Evolutionary conservation across 2,113 vertebrate genomes (phyloP).

Genomic region (Vidua chalybeata): DNA sequence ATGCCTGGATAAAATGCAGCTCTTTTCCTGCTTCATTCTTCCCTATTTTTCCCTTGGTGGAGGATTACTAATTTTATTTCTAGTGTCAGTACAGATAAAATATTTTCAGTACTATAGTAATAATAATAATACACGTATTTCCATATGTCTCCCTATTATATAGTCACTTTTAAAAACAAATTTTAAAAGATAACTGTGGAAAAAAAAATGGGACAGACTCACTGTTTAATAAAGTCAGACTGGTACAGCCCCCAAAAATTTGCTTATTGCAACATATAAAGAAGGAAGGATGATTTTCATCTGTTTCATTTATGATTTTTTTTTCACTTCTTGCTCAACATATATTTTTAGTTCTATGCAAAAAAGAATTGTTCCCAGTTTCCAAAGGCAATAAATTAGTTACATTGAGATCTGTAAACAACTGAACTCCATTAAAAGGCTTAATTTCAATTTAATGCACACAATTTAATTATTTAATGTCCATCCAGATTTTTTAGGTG

Average conservation of each 20-base stretch:
- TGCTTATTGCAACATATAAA: neutral
- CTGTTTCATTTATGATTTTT: neutral
- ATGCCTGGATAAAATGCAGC: neutral
- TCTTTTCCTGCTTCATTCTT: neutral
- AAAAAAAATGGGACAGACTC: neutral
- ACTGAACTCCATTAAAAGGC: neutral
- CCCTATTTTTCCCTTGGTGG: neutral
- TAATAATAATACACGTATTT: neutral
- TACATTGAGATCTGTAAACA: neutral
- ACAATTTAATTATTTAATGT: neutral
- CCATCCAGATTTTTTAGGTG: neutral
- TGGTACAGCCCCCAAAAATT: neutral
- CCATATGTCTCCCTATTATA: neutral
- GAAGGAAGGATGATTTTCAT: neutral
- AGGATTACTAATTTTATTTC: neutral
- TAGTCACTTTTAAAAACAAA: neutral
- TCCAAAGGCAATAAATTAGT: neutral
- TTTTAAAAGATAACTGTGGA: neutral
- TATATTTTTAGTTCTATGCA: neutral
- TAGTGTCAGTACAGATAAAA: neutral
- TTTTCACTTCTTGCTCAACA: neutral
- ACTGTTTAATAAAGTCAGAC: neutral
- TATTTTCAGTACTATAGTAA: neutral
- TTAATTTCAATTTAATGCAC: neutral
- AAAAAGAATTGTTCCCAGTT: neutral